Base-by-base conservation (phyloP, 2,888 invertebrate genomes). In the Neoaliturus tenellus region DNA sequence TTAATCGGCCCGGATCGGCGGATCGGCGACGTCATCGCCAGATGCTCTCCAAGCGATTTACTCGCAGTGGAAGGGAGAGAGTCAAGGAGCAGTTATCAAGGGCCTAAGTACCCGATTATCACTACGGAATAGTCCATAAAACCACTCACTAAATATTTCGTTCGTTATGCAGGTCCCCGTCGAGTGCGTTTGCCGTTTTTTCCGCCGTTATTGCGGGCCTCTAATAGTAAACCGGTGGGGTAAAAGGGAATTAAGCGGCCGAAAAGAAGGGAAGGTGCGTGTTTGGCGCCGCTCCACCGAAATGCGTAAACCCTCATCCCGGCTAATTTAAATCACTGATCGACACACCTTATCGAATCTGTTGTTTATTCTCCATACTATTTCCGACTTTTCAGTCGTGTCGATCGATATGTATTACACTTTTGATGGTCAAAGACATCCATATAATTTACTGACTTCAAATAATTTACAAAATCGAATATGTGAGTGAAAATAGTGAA, bases 51-150 rank as follows among this genome's bases (percentile, higher is more conserved):
- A 33, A 2, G 35, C 71, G 39, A 75, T 75, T 75, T 75, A 75
- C 44, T n/a, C 75, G 14, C 28, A 10, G 48, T 14, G 58, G 28
- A 33, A 71, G 69, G 81, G 58, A 23, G 84, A 58, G 20, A 14
- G 84, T 48, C 58, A 84, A 75, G 82, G 58, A 81, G 80, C 48
- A 44, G 55, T 51, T 33, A 80, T 58, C 71, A 44, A 78, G 39
- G 84, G 62, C 71, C 80, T 84, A 84, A 84, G 82, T 82, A 83
- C 84, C 55, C 75, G 80, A 84, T 84, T 84, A 84, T 55, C 78
- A 35, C 48, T 44, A 80, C 83, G 81, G 81, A 86, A 86, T 86
- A 85, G 86, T 71, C 86, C 81, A 86, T 86, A 86, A 86, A 86
- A 86, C 69, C 69, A 41, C 75, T 28, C 44, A 23, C 75, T 75